These are phyloP conservation scores for Leucoraja erinaceus DNA, from an alignment of 2,113 vertebrate species.

Conservation along the genomic window DNA sequence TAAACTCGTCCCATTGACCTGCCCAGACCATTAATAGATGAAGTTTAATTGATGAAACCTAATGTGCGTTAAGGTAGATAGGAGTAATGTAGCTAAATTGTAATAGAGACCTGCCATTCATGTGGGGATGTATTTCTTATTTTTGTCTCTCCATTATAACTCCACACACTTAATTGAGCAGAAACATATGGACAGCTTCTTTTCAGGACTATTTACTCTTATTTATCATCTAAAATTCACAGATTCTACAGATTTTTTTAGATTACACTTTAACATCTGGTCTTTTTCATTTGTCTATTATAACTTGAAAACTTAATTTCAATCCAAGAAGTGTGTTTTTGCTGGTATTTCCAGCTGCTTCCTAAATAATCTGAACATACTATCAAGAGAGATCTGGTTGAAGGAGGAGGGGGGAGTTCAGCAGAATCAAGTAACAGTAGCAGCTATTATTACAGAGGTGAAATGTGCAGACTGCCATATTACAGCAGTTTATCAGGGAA, in stretches of 20 bases:
- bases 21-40: neutral
- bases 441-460: neutral
- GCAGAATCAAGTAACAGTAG: neutral
- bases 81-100: neutral
- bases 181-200: neutral
- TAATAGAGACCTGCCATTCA: neutral
- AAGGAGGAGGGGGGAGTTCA: neutral
- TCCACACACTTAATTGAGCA: no score
- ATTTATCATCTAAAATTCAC: neutral
- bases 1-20: no score
- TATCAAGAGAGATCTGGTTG: neutral
- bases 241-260: neutral
- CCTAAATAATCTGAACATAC: neutral
- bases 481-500: neutral
- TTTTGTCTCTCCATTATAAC: neutral
- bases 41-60: neutral
- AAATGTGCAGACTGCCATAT: neutral
- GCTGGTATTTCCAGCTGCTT: neutral
- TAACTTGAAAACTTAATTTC: neutral
- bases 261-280: neutral
- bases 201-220: neutral
- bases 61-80: neutral
- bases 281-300: neutral
- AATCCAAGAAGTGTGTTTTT: neutral
- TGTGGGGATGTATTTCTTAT: neutral